These are phyloP conservation scores for Chymomyza caudatula DNA, from an alignment of 2,888 invertebrate genomes.

Conservation along the genomic window DNA sequence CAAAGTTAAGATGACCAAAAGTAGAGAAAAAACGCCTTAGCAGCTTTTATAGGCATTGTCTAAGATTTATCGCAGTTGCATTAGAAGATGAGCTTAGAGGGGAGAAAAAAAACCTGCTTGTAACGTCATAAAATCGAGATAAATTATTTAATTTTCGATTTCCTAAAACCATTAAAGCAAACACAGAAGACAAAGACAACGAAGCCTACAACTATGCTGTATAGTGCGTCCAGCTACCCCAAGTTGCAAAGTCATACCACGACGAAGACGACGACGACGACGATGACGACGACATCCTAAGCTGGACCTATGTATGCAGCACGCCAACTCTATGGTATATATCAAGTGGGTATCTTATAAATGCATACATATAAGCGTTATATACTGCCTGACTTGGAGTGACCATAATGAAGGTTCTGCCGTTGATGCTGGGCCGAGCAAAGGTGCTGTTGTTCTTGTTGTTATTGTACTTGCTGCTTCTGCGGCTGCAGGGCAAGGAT, in stretches of 20 bases:
- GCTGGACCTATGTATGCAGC: constrained; percentile 12
- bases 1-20: not conserved
- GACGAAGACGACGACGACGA: no score
- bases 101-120: constrained; percentile 55
- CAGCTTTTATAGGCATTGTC: not conserved
- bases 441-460: not conserved
- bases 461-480: not conserved
- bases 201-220: constrained; percentile 14
- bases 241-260: constrained; percentile 58
- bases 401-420: constrained; percentile 37
- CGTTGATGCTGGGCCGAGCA: constrained; percentile 33
- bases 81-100: constrained; percentile 7
- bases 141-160: constrained; percentile 71
- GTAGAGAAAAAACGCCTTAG: not conserved
- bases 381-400: not conserved
- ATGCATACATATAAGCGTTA: not conserved
- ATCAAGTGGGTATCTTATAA: not conserved
- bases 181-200: constrained; percentile 28
- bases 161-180: constrained; percentile 68
- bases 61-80: constrained; percentile 56
- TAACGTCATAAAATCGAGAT: constrained; percentile 69
- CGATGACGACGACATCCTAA: constrained; percentile 21
- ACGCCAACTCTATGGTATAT: not conserved
- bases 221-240: constrained; percentile 45
- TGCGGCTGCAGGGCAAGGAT: constrained; percentile 14